These are phyloP conservation scores for Xestia sexstrigata DNA, from an alignment of 2,888 invertebrate species.

Conservation along the genomic window DNA sequence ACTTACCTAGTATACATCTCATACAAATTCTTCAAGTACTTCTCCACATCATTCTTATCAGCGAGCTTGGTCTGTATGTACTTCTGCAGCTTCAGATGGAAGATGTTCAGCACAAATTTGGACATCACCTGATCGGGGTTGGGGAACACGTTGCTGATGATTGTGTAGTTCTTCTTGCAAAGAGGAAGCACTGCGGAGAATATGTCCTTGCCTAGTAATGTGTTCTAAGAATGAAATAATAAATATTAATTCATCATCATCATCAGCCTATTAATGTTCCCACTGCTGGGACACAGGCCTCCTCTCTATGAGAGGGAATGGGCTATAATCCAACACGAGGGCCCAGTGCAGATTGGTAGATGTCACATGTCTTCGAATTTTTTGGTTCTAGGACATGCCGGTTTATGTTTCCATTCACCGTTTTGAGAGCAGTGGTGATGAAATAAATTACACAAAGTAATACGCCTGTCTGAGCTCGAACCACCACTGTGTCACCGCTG, in stretches of 20 bases:
- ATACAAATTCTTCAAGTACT: slow-evolving; percentile 96
- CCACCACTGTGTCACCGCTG: no score
- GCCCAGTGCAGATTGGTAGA: no score
- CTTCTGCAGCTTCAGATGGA: slow-evolving; percentile 96
- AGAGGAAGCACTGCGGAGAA: slow-evolving; percentile 97
- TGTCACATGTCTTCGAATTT: no score
- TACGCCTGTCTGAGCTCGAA: no score
- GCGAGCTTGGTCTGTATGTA: slow-evolving; percentile 95
- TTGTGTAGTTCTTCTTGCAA: slow-evolving; percentile 96
- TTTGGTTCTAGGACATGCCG: no score
- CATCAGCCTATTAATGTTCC: no score
- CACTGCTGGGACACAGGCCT: no score
- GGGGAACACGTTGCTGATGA: slow-evolving; percentile 97
- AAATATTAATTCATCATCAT: background rate
- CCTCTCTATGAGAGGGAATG: no score
- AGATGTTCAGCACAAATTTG: slow-evolving; percentile 99
- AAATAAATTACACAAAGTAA: no score
- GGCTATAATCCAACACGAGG: no score
- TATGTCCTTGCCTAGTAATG: slow-evolving; percentile 96
- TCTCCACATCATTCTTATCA: slow-evolving; percentile 95
- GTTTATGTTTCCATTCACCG: no score
- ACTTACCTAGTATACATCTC: slow-evolving; percentile 97
- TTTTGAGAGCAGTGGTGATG: no score
- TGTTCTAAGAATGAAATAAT: slow-evolving; percentile 91
- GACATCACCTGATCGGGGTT: slow-evolving; percentile 99